Percentiles rank a stretch among this genome's conserved stretches.
These are phyloP conservation scores for Mimumesa dahlbomi DNA, from an alignment of 2,888 invertebrate genomes.

Conservation along the genomic window DNA sequence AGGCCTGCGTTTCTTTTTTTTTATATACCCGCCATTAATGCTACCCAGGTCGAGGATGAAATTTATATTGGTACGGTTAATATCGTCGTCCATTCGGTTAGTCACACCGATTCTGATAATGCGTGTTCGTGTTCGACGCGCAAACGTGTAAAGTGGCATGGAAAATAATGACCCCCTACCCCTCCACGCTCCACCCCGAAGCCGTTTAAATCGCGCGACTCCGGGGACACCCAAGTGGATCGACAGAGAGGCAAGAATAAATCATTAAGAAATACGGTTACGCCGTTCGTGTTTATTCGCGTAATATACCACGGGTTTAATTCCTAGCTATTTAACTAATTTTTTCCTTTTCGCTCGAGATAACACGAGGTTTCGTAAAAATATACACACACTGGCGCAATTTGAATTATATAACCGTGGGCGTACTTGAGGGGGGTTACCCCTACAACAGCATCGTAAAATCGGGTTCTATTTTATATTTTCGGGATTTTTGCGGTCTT, in stretches of 20 bases:
- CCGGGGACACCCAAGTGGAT: background rate
- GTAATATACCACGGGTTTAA: no score
- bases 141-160: slow-evolving; percentile 14
- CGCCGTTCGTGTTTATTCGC: background rate
- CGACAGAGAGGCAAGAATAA: slow-evolving; percentile 4
- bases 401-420: no score
- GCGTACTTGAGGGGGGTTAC: no score
- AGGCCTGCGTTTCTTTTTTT: no score
- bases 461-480: no score
- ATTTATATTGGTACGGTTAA: slow-evolving; percentile 7
- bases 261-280: slow-evolving; percentile 8
- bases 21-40: background rate
- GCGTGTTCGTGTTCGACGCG: slow-evolving; percentile 3
- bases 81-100: background rate
- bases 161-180: slow-evolving; percentile 26
- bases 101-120: slow-evolving; percentile 7
- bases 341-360: background rate
- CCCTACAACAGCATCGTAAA: no score
- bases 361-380: no score
- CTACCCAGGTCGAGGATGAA: background rate
- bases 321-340: no score
- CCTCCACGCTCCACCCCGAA: no score
- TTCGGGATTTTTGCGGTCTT: no score
- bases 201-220: slow-evolving; percentile 10
- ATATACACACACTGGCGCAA: no score